These are phyloP conservation scores for Tiphia femorata DNA, from an alignment of 2,888 invertebrate genomes.

Conservation along the genomic window DNA sequence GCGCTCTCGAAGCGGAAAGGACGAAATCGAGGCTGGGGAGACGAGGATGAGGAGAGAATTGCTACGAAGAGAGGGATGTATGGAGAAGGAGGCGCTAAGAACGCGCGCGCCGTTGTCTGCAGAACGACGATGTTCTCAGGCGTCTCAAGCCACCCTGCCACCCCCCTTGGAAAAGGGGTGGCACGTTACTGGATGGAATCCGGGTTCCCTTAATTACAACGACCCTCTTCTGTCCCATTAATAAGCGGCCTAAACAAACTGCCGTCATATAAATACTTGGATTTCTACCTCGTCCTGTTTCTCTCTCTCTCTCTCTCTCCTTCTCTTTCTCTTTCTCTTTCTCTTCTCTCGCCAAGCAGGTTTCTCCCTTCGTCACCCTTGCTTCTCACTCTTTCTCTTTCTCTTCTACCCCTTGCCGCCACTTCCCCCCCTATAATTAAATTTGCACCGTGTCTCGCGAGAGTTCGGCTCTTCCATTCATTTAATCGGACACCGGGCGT, in stretches of 20 bases:
- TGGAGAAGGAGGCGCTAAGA: slow-evolving; percentile 23
- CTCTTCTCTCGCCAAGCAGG: slow-evolving; percentile 5
- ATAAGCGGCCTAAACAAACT: slow-evolving; percentile 64
- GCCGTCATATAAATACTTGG: slow-evolving; percentile 62
- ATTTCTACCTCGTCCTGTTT: slow-evolving; percentile 48
- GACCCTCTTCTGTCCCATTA: slow-evolving; percentile 60
- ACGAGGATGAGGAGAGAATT: not conserved
- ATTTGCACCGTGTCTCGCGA: slow-evolving; percentile 58
- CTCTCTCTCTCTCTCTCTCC: slow-evolving; percentile 9
- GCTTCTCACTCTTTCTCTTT: slow-evolving; percentile 14
- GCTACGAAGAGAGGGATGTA: slow-evolving; percentile 6
- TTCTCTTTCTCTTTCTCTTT: slow-evolving; percentile 3
- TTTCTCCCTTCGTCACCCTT: slow-evolving; percentile 11
- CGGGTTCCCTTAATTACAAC: slow-evolving; percentile 61
- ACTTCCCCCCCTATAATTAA: slow-evolving; percentile 59
- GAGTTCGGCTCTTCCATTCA: slow-evolving; percentile 56
- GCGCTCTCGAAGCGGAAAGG: slow-evolving; percentile 9
- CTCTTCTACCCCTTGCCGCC: slow-evolving; percentile 26
- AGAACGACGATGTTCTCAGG: slow-evolving; percentile 27
- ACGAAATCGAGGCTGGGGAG: not conserved
- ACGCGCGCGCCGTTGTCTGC: slow-evolving; percentile 22
- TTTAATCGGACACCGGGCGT: slow-evolving; percentile 63
- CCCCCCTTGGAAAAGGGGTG: slow-evolving; percentile 30
- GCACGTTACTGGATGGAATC: slow-evolving; percentile 48
- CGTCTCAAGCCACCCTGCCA: too few relatives aligned